These are phyloP conservation scores for Centrocercus urophasianus DNA, from an alignment of 2,113 vertebrate species.

Conservation along the genomic window DNA sequence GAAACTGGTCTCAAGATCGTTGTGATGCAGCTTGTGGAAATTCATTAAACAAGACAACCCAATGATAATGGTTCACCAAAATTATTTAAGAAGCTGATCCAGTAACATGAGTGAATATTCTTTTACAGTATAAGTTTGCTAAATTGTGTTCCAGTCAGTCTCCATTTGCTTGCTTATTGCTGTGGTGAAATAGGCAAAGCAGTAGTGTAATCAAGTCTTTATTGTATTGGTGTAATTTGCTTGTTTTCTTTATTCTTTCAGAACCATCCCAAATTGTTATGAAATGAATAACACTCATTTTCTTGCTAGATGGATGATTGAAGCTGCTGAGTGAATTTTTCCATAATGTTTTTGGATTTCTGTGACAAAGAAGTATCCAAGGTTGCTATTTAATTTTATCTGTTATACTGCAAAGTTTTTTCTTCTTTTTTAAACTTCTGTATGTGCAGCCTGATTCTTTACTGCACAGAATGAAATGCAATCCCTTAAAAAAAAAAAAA, in stretches of 20 bases:
- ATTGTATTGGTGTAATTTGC: constrained; percentile 50
- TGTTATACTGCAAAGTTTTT: not conserved
- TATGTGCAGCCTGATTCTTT: not conserved
- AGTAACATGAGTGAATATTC: constrained; percentile 1
- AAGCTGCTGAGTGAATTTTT: constrained; percentile 23
- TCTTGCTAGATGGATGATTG: constrained; percentile 8
- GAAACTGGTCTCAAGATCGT: not conserved
- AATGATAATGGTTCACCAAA: constrained; percentile 6
- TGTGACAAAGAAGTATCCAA: constrained; percentile 11
- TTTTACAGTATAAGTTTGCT: not conserved
- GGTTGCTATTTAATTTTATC: not conserved
- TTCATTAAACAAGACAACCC: not conserved
- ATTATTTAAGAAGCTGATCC: constrained; percentile 16
- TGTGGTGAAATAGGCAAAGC: constrained; percentile 4
- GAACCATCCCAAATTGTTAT: constrained; percentile 49
- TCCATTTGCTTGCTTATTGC: constrained; percentile 33
- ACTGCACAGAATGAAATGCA: not conserved
- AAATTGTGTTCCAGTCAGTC: constrained; percentile 13
- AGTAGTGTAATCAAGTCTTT: constrained; percentile 44
- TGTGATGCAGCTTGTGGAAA: not conserved
- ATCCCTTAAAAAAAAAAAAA: too few relatives aligned
- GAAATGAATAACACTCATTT: constrained; percentile 50
- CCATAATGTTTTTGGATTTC: not conserved
- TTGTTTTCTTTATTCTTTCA: constrained; percentile 57
- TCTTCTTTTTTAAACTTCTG: not conserved